These are phyloP conservation scores for Eupithecia subumbrata DNA, from an alignment of 2,888 invertebrate genomes.

Conservation along the genomic window DNA sequence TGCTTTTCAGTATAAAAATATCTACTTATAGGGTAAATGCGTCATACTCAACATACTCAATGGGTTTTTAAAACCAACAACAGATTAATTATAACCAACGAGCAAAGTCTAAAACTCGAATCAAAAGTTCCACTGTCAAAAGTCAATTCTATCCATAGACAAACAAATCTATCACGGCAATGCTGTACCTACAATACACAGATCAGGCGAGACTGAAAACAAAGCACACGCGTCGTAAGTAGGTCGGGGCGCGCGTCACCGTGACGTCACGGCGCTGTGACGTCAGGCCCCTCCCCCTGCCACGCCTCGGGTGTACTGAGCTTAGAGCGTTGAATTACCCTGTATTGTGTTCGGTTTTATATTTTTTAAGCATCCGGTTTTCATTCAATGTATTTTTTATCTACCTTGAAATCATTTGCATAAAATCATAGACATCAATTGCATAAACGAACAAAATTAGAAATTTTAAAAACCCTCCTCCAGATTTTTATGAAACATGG, in stretches of 20 bases:
- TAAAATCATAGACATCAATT: too few relatives aligned
- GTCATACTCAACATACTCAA: not conserved
- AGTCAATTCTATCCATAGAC: not conserved
- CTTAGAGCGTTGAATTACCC: not conserved
- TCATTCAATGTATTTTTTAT: not conserved
- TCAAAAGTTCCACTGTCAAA: not conserved
- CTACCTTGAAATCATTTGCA: too few relatives aligned
- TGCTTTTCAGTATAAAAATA: not conserved
- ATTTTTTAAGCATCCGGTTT: not conserved
- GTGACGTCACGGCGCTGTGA: constrained; percentile 68
- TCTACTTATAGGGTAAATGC: not conserved
- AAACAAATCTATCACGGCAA: constrained; percentile 8
- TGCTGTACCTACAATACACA: not conserved
- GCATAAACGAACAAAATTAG: too few relatives aligned
- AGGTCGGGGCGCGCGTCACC: constrained; percentile 47
- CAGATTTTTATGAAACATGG: too few relatives aligned
- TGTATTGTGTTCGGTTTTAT: not conserved
- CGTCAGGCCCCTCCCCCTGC: constrained; percentile 53
- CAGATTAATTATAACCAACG: not conserved
- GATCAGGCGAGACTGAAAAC: constrained; percentile 7
- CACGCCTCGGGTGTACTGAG: constrained; percentile 18
- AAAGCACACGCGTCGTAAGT: constrained; percentile 33
- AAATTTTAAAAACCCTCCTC: too few relatives aligned
- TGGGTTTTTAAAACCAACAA: not conserved
- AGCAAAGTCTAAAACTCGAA: not conserved